These are phyloP conservation scores for Psilopogon haemacephalus DNA, from an alignment of 2,113 vertebrate species.

Conservation along the genomic window DNA sequence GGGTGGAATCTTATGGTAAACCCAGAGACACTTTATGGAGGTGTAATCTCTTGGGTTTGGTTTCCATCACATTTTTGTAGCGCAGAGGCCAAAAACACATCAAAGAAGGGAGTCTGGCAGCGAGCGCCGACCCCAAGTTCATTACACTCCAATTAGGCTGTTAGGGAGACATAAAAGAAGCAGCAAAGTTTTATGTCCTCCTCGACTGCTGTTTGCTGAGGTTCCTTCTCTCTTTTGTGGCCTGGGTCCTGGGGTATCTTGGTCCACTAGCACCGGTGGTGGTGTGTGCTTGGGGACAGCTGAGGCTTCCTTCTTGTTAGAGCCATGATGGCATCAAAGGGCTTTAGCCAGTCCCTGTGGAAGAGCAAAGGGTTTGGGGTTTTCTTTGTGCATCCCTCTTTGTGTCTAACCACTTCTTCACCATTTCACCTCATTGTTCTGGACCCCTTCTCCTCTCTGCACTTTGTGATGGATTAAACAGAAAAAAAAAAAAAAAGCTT, in stretches of 20 bases:
- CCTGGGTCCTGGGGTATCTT: not conserved
- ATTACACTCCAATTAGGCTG: constrained; percentile 63
- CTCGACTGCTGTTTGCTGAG: constrained; percentile 43
- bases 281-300: not conserved
- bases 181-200: constrained; percentile 44
- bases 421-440: not conserved
- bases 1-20: constrained; percentile 69
- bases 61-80: constrained; percentile 58
- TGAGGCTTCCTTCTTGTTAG: constrained; percentile 8
- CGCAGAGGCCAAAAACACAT: constrained; percentile 64
- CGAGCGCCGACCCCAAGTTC: constrained; percentile 28
- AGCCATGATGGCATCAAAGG: not conserved
- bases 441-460: not conserved
- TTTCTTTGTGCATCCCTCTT: not conserved
- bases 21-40: constrained; percentile 70
- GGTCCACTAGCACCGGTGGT: not conserved
- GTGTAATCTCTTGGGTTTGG: constrained; percentile 68
- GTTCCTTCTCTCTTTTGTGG: constrained; percentile 61
- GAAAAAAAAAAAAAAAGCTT: not conserved
- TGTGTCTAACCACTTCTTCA: not conserved
- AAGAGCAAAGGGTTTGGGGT: not conserved
- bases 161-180: constrained; percentile 70
- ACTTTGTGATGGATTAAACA: not conserved
- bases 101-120: constrained; percentile 55
- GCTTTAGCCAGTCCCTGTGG: not conserved